Base-by-base conservation (phyloP, 2,888 invertebrate species). In the Pheosia tremula region DNA sequence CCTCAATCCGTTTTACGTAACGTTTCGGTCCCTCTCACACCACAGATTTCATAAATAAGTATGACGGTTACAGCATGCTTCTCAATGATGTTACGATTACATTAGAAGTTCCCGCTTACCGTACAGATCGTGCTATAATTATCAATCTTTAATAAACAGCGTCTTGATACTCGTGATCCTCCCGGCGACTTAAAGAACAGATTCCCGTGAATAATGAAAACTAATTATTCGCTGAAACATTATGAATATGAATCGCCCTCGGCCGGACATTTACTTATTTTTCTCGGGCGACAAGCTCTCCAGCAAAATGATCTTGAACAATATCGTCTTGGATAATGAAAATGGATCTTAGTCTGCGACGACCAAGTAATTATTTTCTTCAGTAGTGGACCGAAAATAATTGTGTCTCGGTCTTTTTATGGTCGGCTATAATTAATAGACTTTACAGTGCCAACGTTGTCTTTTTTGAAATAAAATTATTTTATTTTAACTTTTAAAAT, bases 211-310 rank as follows among this genome's bases (percentile, higher is more conserved):
- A 80, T 84, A 84, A 85, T 84, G 79, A 82, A 83, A 85, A 85
- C 82, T 84, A 83, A 86, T 86, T 85, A 85, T 84, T 82, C 82
- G 65, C 77, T 24, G 69, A 69, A 78, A 77, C 81, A 81, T 84
- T 85, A 86, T 84, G 84, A 85, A 83, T 85, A 85, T 81, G 84
- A 85, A 86, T 84, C 64, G 79, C 80, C 60, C 60, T 63, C 49
- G 66, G 71, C 71, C 69, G 72, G 71, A 71, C 73, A 75, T 78
- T 77, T 72, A 69, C 71, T 78, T 81, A 81, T 82, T 85, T 85
- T 82, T 78, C 77, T 77, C 65, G 60, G 77, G 79, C 73, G 75
- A 77, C 74, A 73, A 69, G 69, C 67, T 75, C 66, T 52, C 56
- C 9, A 50, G 72, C 72, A 69, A 75, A 78, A 78, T 77, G 68